phyloP scores from a whole-genome alignment of 1,140 invertebrate genomes.

The Thalassaphorura encarpata region DNA sequence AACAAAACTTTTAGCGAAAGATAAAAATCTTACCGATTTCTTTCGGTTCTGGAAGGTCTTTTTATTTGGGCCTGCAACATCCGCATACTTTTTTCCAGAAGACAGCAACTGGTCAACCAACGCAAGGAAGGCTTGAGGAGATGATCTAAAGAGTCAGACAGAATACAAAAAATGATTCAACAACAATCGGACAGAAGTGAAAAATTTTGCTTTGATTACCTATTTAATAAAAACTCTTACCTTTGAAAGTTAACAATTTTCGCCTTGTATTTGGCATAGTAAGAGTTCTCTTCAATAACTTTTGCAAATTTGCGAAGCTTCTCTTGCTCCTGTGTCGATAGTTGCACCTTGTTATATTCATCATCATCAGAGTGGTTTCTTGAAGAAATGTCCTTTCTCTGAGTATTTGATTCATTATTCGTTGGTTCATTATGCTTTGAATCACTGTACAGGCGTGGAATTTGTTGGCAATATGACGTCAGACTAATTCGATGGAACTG shows the following conservation, averaged over 20 bases:
- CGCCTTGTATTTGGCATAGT: conserved; percentile 66
- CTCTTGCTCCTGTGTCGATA: not conserved
- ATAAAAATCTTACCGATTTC: too few species aligned
- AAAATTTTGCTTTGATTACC: not conserved
- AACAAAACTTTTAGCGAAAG: conserved; percentile 32
- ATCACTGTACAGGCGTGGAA: too few species aligned
- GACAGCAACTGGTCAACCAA: conserved; percentile 23
- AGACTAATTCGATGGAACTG: too few species aligned
- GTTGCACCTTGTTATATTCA: too few species aligned
- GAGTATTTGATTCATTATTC: too few species aligned
- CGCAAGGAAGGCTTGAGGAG: conserved; percentile 60
- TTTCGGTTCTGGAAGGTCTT: conserved; percentile 33
- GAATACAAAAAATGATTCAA: conserved; percentile 8
- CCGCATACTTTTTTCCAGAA: conserved; percentile 42
- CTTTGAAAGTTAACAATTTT: conserved; percentile 64
- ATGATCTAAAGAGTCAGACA: conserved; percentile 45
- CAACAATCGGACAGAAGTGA: conserved; percentile 1
- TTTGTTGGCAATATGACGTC: too few species aligned
- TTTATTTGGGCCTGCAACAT: conserved; percentile 1
- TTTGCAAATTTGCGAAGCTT: conserved; percentile 37
- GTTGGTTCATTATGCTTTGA: too few species aligned
- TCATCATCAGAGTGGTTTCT: too few species aligned
- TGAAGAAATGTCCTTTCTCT: too few species aligned
- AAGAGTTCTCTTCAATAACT: conserved; percentile 62
- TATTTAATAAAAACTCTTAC: conserved; percentile 26